Base-by-base conservation (phyloP, 2,113 vertebrate genomes). In the Stegastes partitus region DNA sequence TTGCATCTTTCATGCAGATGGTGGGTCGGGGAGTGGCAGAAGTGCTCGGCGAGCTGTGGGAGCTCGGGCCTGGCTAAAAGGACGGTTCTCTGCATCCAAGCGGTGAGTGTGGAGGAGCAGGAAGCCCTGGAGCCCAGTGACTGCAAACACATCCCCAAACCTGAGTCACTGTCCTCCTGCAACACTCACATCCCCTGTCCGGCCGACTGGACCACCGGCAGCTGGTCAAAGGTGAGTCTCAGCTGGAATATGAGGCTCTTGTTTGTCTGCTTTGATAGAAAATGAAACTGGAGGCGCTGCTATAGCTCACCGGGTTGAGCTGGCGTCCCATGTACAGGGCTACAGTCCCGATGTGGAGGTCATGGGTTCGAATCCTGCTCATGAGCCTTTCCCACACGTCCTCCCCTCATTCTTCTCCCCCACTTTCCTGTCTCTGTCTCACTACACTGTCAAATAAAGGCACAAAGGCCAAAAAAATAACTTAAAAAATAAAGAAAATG, bases 21-120 rank as follows among this genome's bases (percentile, higher is more conserved):
- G 97, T 98, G 97, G 98, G 91, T 89, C 0, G 96, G 96, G 0
- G 97, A 98, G 59, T 99, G 98, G 98, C 95, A 97, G 85, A 88
- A 53, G 1, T 99, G 98, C 83, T 97, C 97, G 0, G 77, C 83
- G 3, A 95, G 94, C 51, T 99, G 98, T 0, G 97, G 97, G 0
- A 76, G 3, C 0, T 45, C 34, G 0, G 98, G 97, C 5, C 19
- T 95, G 58, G 84, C 92, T 79, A 95, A 91, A 83, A 93, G 97
- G 76, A 92, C 96, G 0, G 96, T 97, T 80, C 93, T 97, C 1
- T 99, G 98, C 88, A 94, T 98, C 74, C 97, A 93, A 78, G 96
- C 96, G 0, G 90, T 97, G 34, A 94, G 94, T 14, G 88, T 88
- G 71, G 97, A 99, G 0, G 96, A 98, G 77, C 96, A 97, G 91